A percentile compares a stretch with the other conserved stretches of the same genome.
Conservation (phyloP, 2,113 vertebrate species). For the Erinaceus europaeus region DNA sequence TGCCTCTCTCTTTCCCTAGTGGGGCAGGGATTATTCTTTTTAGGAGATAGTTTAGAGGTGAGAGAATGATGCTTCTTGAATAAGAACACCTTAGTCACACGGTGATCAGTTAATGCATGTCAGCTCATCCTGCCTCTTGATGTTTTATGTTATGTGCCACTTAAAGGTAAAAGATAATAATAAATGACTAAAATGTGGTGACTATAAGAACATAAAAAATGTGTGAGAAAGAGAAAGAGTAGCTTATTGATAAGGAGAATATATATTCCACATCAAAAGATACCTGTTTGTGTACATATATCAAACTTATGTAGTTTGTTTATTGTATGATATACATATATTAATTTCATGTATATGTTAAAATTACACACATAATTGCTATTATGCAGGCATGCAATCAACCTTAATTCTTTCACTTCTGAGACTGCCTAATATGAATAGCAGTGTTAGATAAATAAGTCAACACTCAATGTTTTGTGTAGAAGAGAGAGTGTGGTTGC, state of each 20-base stretch:
- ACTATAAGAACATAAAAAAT: slow-evolving; percentile 15
- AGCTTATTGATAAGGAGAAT: not conserved
- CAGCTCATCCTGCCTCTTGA: not conserved
- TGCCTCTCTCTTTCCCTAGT: too few relatives aligned
- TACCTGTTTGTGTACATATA: too few relatives aligned
- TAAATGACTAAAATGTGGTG: too few relatives aligned
- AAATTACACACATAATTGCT: not conserved
- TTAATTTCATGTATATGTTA: not conserved
- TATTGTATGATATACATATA: not conserved
- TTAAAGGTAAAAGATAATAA: not conserved
- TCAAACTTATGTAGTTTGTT: too few relatives aligned
- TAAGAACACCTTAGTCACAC: not conserved
- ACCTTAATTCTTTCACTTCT: not conserved
- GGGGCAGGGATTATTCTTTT: not conserved
- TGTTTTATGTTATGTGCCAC: not conserved
- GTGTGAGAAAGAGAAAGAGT: not conserved
- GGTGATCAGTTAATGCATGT: not conserved
- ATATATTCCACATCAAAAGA: not conserved
- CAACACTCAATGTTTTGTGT: too few relatives aligned
- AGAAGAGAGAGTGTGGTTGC: too few relatives aligned
- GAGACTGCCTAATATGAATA: not conserved
- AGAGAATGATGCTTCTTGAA: slow-evolving; percentile 1
- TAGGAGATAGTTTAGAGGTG: not conserved
- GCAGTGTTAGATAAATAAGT: not conserved
- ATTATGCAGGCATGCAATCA: not conserved